These are phyloP conservation scores for Eupithecia centaureata DNA, from an alignment of 2,888 invertebrate species.

Conservation along the genomic window DNA sequence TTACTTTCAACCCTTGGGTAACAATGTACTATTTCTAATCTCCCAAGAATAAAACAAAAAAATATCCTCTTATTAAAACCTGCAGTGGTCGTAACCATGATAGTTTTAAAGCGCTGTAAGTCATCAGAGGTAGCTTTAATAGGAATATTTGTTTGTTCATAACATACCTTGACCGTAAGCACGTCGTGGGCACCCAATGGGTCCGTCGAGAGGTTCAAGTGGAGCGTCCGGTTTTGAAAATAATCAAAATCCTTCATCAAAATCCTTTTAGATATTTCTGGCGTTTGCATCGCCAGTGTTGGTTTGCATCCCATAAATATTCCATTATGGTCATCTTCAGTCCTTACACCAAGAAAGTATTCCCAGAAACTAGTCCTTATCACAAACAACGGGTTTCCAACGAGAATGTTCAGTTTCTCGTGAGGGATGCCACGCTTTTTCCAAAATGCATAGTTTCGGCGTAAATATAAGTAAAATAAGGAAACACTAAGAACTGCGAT, in stretches of 20 bases:
- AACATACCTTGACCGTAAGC: constrained; percentile 49
- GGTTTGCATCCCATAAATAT: constrained; percentile 65
- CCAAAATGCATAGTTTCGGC: constrained; percentile 65
- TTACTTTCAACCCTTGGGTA: too few species aligned
- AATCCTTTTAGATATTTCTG: constrained; percentile 61
- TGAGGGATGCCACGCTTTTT: constrained; percentile 62
- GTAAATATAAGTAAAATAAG: constrained; percentile 31
- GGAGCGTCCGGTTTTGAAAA: constrained; percentile 63
- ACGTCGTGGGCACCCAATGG: constrained; percentile 4
- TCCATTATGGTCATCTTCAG: constrained; percentile 57
- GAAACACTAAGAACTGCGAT: constrained; percentile 38
- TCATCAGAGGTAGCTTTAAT: too few species aligned
- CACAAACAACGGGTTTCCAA: constrained; percentile 63
- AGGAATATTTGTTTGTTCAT: too few species aligned
- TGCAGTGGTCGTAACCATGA: too few species aligned
- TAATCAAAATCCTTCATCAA: constrained; percentile 61
- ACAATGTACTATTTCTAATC: too few species aligned
- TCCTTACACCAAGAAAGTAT: constrained; percentile 44
- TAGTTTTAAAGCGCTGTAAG: too few species aligned
- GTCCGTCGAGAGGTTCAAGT: constrained; percentile 26
- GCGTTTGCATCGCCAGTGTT: constrained; percentile 61
- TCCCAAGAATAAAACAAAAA: too few species aligned
- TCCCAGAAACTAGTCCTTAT: constrained; percentile 65
- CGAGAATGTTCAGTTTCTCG: constrained; percentile 55
- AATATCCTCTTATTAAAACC: too few species aligned